Evolutionary conservation across 2,797 vertebrate species (phyloP).

Genomic region (Etheostoma perlongum): DNA sequence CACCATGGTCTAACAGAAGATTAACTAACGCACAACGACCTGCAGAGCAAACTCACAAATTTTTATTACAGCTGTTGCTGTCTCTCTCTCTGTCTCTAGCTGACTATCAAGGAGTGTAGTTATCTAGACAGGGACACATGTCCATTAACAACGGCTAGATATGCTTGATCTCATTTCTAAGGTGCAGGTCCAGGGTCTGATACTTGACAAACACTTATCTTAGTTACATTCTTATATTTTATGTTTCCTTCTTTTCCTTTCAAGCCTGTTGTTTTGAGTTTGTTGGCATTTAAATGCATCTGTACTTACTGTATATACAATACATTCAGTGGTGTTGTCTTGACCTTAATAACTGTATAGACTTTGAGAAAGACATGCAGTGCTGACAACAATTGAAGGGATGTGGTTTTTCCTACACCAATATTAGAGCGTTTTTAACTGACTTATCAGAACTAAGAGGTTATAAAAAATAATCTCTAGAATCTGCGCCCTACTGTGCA

Average conservation of each 20-base stretch:
- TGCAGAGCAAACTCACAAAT: not conserved
- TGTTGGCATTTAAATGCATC: not conserved
- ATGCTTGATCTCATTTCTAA: constrained; percentile 12
- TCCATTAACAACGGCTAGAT: not conserved
- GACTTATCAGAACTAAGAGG: too few species aligned
- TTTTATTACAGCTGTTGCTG: constrained; percentile 7
- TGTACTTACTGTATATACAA: too few species aligned
- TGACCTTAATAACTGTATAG: not conserved
- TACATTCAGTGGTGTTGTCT: not conserved
- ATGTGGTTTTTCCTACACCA: too few species aligned
- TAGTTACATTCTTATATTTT: not conserved
- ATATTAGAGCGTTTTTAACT: too few species aligned
- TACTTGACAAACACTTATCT: not conserved
- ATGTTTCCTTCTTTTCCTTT: not conserved
- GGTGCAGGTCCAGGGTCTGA: not conserved
- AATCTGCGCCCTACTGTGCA: too few species aligned
- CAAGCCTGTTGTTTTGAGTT: not conserved
- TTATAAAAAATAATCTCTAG: too few species aligned
- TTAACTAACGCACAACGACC: constrained; percentile 16
- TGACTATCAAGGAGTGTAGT: constrained; percentile 5
- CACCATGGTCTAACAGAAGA: not conserved
- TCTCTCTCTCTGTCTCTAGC: not conserved
- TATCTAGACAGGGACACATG: constrained; percentile 10
- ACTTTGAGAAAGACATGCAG: constrained; percentile 3
- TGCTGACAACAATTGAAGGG: not conserved